Percentiles rank a stretch among this genome's conserved stretches.
These are phyloP conservation scores for Nomada flava DNA, from an alignment of 2,888 invertebrate genomes.

Conservation along the genomic window DNA sequence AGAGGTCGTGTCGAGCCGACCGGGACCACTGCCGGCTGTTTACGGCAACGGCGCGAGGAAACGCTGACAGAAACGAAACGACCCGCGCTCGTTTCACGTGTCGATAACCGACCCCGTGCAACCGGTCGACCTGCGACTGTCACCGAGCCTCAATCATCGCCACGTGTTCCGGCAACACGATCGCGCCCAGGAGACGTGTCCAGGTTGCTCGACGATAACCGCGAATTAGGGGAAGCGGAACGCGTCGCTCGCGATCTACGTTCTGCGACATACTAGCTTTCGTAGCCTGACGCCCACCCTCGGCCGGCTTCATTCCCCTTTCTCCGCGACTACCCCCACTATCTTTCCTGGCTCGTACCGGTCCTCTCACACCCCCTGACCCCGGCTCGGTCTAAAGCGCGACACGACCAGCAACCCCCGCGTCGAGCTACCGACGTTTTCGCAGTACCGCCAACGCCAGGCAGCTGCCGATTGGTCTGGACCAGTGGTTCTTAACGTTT, in stretches of 20 bases:
- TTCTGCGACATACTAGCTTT: slow-evolving; percentile 82
- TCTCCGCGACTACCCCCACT: slow-evolving; percentile 53
- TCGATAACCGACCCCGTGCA: background rate
- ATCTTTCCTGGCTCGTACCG: slow-evolving; percentile 28
- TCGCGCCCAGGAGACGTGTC: slow-evolving; percentile 45
- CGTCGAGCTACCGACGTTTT: slow-evolving; percentile 62
- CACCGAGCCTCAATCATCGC: slow-evolving; percentile 46
- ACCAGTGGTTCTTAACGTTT: background rate
- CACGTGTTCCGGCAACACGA: slow-evolving; percentile 62
- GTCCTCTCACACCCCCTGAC: slow-evolving; percentile 42
- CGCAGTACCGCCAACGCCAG: slow-evolving; percentile 63
- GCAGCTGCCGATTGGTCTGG: slow-evolving; percentile 53
- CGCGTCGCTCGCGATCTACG: slow-evolving; percentile 82
- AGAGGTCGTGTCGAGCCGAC: slow-evolving; percentile 64
- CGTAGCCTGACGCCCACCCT: slow-evolving; percentile 78
- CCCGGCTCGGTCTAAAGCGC: slow-evolving; percentile 30
- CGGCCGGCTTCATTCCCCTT: slow-evolving; percentile 67
- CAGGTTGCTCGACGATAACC: slow-evolving; percentile 40
- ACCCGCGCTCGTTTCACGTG: background rate
- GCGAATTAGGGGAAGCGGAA: slow-evolving; percentile 65
- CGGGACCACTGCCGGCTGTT: slow-evolving; percentile 60
- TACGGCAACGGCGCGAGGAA: slow-evolving; percentile 49
- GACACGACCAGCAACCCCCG: slow-evolving; percentile 60
- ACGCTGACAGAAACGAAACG: background rate
- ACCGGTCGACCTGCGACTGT: slow-evolving; percentile 14